Evolutionary conservation across 64 coral and sea anemone genomes (phyloP), one percentile per base, ranked within the genome.

Genomic region (Montipora foliosa): DNA sequence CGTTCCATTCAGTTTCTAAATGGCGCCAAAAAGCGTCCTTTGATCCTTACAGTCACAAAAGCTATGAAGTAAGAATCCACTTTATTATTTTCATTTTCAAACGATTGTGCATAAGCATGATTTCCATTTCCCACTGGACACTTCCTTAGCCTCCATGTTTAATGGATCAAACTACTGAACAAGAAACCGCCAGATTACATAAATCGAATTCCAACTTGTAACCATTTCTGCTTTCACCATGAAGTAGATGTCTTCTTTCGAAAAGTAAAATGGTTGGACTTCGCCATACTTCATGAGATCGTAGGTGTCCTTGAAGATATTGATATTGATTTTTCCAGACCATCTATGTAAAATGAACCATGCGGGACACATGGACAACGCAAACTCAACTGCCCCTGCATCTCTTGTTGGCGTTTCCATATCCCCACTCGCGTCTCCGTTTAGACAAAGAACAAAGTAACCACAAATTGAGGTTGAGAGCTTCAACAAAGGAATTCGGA

Each of bases 111-210:
- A 29, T 2, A 25, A 25, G 25, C 25, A 25, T 22, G 22, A 25
- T 25, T 25, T 25, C 6, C 5, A 6, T 8, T 29, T 25, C 25
- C 1, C 53, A 8, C 11, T 57, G 53, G 11, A 57, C 53, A 0
- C 37, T 37, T 37, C 37, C 20, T 61, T 37, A 82, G 17, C 19
- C 81, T 37, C 44, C 5, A 47, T 16, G 6, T 25, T 6, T 8
- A 69, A 71, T 49, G 82, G 82, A 85, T 85, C 82, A 49, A 70
- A 85, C 7, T 71, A 6, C 64, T 85, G 82, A 11, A 71, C 47
- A 6, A 50, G 0, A 85, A 71, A 85, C 16, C 82, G 82, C 37
- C 37, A 37, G 37, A 1, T 37, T 37, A 37, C 2, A 37, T 2
- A 2, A 37, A 2, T 37, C 1, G 29, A 37, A 37, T 37, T 1